phyloP scores from a whole-genome alignment of 1,140 invertebrate genomes.

The Antheraea pernyi region DNA sequence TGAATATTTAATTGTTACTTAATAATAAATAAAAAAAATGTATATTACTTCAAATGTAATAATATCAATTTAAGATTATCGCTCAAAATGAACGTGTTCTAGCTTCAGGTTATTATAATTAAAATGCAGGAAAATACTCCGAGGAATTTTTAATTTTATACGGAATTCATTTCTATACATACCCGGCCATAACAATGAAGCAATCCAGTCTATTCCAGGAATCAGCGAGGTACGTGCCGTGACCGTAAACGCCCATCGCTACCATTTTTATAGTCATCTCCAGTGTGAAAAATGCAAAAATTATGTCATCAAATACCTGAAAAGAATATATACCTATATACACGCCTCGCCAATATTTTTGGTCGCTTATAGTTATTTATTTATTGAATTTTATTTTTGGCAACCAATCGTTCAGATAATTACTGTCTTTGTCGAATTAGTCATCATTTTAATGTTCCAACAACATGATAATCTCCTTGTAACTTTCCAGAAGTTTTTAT shows the following conservation, averaged over 20 bases:
- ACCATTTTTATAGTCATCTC: conserved; percentile 99
- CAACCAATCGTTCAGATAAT: too few species aligned
- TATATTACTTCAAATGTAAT: too few species aligned
- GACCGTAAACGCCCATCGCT: conserved; percentile 98
- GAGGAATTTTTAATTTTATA: neutral
- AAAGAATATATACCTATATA: conserved; percentile 44
- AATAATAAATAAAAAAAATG: too few species aligned
- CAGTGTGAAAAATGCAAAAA: conserved; percentile 98
- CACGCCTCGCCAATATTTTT: too few species aligned
- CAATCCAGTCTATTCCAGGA: conserved; percentile 99
- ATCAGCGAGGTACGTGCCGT: conserved; percentile 96
- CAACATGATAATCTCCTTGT: too few species aligned
- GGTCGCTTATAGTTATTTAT: too few species aligned
- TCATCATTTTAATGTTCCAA: too few species aligned
- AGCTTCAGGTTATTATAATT: neutral
- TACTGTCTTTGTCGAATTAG: too few species aligned
- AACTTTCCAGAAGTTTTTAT: too few species aligned
- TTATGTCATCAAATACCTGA: conserved; percentile 97
- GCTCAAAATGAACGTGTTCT: neutral
- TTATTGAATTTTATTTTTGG: too few species aligned
- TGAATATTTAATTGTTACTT: too few species aligned
- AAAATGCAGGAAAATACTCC: neutral
- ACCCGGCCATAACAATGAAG: conserved; percentile 99
- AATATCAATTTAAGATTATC: too few species aligned
- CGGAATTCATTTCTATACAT: conserved; percentile 29